Conservation (phyloP, 2,888 invertebrate species). For the Desoria tigrina region DNA sequence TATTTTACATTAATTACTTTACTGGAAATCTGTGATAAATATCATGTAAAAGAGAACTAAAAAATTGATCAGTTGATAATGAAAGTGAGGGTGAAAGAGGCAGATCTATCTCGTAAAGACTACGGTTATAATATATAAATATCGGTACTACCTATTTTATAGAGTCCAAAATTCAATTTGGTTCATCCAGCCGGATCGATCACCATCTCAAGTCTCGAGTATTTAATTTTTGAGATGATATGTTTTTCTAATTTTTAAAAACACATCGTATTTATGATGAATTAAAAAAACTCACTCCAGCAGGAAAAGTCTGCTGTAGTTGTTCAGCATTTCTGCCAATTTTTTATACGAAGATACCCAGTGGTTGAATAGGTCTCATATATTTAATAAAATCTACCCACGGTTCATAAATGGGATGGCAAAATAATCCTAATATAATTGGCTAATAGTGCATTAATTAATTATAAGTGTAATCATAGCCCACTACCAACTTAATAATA, state of each 20-base stretch:
- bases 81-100: slow-evolving; percentile 15
- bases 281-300: slow-evolving; percentile 1
- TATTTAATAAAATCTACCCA: slow-evolving; percentile 19
- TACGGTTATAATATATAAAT: slow-evolving; percentile 15
- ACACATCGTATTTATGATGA: slow-evolving; percentile 1
- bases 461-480: not conserved
- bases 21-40: slow-evolving; percentile 46
- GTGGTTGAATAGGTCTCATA: slow-evolving; percentile 19
- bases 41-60: slow-evolving; percentile 52
- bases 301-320: not conserved
- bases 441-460: slow-evolving; percentile 23
- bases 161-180: slow-evolving; percentile 17
- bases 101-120: slow-evolving; percentile 34
- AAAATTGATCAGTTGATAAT: slow-evolving; percentile 32
- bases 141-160: slow-evolving; percentile 18
- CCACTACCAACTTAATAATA: no score
- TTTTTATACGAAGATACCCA: slow-evolving; percentile 17
- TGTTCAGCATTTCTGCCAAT: not conserved
- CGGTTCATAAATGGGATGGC: slow-evolving; percentile 43
- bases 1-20: not conserved
- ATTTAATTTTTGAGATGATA: slow-evolving; percentile 31
- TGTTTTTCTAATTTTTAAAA: slow-evolving; percentile 1
- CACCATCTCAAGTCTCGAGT: slow-evolving; percentile 14
- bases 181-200: slow-evolving; percentile 42
- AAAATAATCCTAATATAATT: slow-evolving; percentile 37